These are phyloP conservation scores for Brachyrhaphis roseni DNA, from an alignment of 2,797 vertebrate species.

Conservation along the genomic window DNA sequence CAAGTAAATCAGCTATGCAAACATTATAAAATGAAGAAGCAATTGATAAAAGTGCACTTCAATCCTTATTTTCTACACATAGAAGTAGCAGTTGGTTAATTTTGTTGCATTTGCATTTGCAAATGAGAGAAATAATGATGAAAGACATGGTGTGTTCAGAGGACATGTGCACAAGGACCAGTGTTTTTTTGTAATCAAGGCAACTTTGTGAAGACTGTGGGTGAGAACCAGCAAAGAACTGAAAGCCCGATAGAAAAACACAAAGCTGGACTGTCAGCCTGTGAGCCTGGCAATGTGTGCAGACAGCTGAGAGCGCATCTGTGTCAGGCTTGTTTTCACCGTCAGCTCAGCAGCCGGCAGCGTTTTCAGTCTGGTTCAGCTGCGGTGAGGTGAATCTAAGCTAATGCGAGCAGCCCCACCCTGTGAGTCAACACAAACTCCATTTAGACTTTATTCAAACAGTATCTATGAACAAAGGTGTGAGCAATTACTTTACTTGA, in stretches of 20 bases:
- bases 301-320: conserved; percentile 28
- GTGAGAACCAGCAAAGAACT: conserved; percentile 17
- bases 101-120: conserved; percentile 18
- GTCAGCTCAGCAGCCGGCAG: conserved; percentile 49
- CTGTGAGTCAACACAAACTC: conserved; percentile 58
- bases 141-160: conserved; percentile 23
- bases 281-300: conserved; percentile 32
- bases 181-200: conserved; percentile 45
- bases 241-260: conserved; percentile 14
- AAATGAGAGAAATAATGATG: conserved; percentile 19
- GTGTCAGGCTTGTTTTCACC: conserved; percentile 58
- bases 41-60: not conserved
- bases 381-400: conserved; percentile 46
- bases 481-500: conserved; percentile 13
- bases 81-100: conserved; percentile 16
- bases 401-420: conserved; percentile 39
- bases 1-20: not conserved
- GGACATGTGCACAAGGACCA: conserved; percentile 36
- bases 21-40: not conserved
- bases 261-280: conserved; percentile 25
- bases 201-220: conserved; percentile 37
- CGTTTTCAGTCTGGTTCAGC: conserved; percentile 50
- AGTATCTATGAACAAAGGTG: conserved; percentile 39
- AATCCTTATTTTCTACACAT: not conserved
- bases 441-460: conserved; percentile 46